Conservation (phyloP, 2,797 vertebrate species). For the Huso huso region DNA sequence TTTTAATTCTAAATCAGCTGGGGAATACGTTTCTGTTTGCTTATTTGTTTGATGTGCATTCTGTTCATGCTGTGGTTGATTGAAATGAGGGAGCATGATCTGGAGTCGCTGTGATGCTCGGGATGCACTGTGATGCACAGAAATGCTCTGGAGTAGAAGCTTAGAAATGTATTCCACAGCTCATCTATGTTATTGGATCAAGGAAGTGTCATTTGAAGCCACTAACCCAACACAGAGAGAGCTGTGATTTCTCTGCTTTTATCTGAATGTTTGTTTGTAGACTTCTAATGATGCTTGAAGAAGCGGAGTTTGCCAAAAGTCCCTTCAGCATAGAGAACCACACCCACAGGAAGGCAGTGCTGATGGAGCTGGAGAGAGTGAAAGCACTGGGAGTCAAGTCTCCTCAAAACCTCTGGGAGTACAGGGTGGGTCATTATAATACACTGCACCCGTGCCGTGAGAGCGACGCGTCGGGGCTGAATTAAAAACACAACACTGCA, state of each 20-base stretch:
- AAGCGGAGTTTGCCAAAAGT: slow-evolving; percentile 71
- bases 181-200: too few species aligned
- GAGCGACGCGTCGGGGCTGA: too few species aligned
- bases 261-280: slow-evolving; percentile 40
- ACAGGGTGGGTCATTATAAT: slow-evolving; percentile 63
- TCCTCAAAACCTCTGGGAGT: slow-evolving; percentile 92
- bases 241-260: too few species aligned
- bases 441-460: not conserved
- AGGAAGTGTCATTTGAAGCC: too few species aligned
- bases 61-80: not conserved
- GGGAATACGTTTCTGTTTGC: too few species aligned
- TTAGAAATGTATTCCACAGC: too few species aligned
- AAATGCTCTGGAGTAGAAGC: too few species aligned
- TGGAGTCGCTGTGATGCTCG: too few species aligned
- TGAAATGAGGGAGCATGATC: not conserved
- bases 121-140: too few species aligned
- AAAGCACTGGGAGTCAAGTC: slow-evolving; percentile 78
- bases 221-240: too few species aligned
- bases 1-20: too few species aligned
- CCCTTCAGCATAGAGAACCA: slow-evolving; percentile 74
- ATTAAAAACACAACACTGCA: slow-evolving; percentile 19
- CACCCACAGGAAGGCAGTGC: slow-evolving; percentile 72
- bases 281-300: slow-evolving; percentile 74
- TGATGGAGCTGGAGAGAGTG: slow-evolving; percentile 71
- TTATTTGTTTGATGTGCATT: too few species aligned